Percentiles rank a stretch among this genome's conserved stretches.
These are phyloP conservation scores for Pseudopodoces humilis DNA, from an alignment of 2,113 vertebrate species.

Conservation along the genomic window DNA sequence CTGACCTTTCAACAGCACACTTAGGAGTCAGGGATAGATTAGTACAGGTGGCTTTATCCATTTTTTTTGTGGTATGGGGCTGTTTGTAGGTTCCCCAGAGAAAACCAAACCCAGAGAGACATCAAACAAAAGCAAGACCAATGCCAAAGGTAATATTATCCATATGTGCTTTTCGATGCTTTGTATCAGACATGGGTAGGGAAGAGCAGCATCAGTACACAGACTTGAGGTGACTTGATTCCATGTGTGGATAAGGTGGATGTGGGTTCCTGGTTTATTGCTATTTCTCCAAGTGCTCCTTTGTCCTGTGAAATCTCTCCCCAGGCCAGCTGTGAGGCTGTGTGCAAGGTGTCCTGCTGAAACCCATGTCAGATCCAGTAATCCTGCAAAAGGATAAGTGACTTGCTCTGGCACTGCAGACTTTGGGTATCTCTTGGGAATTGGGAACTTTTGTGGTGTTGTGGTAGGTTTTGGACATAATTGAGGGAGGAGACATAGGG, in stretches of 20 bases:
- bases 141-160: not conserved
- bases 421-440: not conserved
- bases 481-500: not conserved
- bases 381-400: not conserved
- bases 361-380: not conserved
- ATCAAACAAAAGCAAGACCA: not conserved
- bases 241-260: not conserved
- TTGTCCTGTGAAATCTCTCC: not conserved
- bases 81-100: not conserved
- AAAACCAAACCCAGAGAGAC: not conserved
- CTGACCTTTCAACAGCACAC: not conserved
- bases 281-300: not conserved
- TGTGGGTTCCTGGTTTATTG: not conserved
- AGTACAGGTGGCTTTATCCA: not conserved
- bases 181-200: fast-evolving
- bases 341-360: not conserved
- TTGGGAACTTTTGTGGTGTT: not conserved
- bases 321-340: not conserved
- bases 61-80: not conserved
- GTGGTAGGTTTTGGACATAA: not conserved
- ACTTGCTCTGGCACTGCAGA: not conserved
- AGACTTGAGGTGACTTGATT: not conserved
- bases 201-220: not conserved
- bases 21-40: not conserved
- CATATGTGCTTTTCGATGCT: not conserved